Percentiles rank a stretch among this genome's conserved stretches.
Conservation (phyloP, 64 coral and sea anemone species). For the Montipora foliosa region DNA sequence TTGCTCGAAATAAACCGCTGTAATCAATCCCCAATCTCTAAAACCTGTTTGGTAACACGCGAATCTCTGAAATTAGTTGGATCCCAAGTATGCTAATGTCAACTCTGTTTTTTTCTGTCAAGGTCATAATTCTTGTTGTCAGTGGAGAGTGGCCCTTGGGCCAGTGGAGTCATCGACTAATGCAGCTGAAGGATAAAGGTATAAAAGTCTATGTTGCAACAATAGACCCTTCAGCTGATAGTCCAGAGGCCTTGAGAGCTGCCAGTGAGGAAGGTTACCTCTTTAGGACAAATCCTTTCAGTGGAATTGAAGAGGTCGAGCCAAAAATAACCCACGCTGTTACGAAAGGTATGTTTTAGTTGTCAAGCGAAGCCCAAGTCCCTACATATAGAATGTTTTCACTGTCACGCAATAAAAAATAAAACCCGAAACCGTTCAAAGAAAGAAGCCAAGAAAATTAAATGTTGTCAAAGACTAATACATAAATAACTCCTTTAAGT, state of each 20-base stretch:
- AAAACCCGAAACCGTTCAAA: no score
- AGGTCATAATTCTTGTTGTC: conserved; percentile 54
- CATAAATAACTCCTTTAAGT: no score
- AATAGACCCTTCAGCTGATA: conserved; percentile 24
- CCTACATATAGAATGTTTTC: no score
- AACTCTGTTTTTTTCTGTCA: background rate
- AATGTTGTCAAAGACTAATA: no score
- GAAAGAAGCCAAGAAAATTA: no score
- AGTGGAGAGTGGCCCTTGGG: conserved; percentile 45
- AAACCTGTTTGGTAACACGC: no score
- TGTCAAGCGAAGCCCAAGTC: background rate
- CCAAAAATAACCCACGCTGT: conserved; percentile 39
- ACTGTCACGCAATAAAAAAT: no score
- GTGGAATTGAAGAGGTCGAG: conserved; percentile 21
- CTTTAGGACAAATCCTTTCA: conserved; percentile 42
- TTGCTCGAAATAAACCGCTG: no score
- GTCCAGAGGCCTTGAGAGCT: background rate
- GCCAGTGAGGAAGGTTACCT: conserved; percentile 16
- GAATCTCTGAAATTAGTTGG: no score
- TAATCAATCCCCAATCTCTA: no score
- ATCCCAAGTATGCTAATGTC: no score
- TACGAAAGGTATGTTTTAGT: conserved; percentile 1
- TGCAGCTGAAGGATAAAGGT: conserved; percentile 18
- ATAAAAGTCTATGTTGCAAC: conserved; percentile 32
- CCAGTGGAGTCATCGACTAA: conserved; percentile 4